Percentiles rank a stretch among this genome's conserved stretches.
These are phyloP conservation scores for Smittia aterrima DNA, from an alignment of 2,888 invertebrate genomes.

Conservation along the genomic window DNA sequence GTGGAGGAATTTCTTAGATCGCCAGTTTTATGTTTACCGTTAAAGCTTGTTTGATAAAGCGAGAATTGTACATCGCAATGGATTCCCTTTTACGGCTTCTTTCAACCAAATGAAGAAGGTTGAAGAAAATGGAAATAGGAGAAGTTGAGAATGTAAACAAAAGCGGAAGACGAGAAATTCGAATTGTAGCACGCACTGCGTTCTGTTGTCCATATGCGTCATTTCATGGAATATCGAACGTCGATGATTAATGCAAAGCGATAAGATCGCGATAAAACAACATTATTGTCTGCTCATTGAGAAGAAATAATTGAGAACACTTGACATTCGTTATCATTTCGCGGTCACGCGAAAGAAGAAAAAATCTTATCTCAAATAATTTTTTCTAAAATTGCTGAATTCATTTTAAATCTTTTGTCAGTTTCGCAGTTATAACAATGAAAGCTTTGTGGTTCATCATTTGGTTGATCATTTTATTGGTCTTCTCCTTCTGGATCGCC, in stretches of 20 bases:
- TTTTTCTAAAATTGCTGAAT: background rate
- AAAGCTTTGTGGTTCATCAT: conserved; percentile 67
- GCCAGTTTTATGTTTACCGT: background rate
- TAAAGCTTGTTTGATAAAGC: background rate
- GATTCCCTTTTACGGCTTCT: conserved; percentile 8
- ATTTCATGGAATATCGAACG: background rate
- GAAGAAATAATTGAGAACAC: background rate
- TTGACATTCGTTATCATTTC: background rate
- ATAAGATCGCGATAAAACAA: background rate
- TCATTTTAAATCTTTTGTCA: background rate
- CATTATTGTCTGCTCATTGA: background rate
- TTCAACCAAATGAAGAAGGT: background rate
- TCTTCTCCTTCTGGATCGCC: conserved; percentile 67
- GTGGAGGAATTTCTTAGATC: background rate
- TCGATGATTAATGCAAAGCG: background rate
- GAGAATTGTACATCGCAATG: background rate
- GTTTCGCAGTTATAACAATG: background rate
- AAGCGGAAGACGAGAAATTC: background rate
- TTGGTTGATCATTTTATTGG: conserved; percentile 69
- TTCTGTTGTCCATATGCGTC: background rate
- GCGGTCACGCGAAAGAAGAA: background rate
- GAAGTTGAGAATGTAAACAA: conserved; percentile 14
- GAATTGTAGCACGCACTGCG: background rate
- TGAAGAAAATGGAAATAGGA: background rate
- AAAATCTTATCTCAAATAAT: no score